Base-by-base conservation (phyloP, 2,113 vertebrate genomes). In the Hylia prasina region DNA sequence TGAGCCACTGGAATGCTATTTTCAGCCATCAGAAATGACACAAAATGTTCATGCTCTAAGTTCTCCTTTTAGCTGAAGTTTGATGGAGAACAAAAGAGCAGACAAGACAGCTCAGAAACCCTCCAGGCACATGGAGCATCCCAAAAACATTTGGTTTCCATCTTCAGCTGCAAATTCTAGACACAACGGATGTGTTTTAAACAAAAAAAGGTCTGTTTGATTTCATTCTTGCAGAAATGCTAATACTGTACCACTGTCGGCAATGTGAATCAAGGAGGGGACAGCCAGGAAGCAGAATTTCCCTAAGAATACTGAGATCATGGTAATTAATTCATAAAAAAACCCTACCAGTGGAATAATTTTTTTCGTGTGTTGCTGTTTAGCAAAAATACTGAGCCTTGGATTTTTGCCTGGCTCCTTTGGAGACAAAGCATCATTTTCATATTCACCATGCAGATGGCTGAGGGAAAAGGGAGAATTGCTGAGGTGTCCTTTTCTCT, bases 81-180 rank as follows among this genome's bases (percentile, higher is more conserved):
- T 79, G 80, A 75, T 21, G 79, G 60, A 83, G 82, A 96, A 95
- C 73, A 88, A 94, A 88, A 96, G 90, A 93, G 61, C 87, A 96
- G 95, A 95, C 94, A 95, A 94, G 94, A 95, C 92, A 97, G 96
- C 91, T 86, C 91, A 89, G 88, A 94, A 92, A 75, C 56, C 93
- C 94, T 93, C 77, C 65, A 89, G 95, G 94, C 96, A 82, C 28
- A 93, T 7, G 87, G 2, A 92, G 93, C 89, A 95, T 94, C 95
- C 95, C 73, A 17, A 94, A 95, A 98, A 93, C 96, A 96, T 95
- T 97, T 97, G 96, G 95, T 96, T 97, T 97, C 94, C 94, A 97
- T 98, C 97, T 94, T 94, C 82, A 89, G 80, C 87, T 95, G 90
- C 85, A 92, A 94, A 91, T 90, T 96, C 65, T n/a, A 97, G 94